A percentile compares a stretch with the other conserved stretches of the same genome.
These are phyloP conservation scores for Cyclina sinensis DNA, from an alignment of 1,140 invertebrate genomes.

Conservation along the genomic window DNA sequence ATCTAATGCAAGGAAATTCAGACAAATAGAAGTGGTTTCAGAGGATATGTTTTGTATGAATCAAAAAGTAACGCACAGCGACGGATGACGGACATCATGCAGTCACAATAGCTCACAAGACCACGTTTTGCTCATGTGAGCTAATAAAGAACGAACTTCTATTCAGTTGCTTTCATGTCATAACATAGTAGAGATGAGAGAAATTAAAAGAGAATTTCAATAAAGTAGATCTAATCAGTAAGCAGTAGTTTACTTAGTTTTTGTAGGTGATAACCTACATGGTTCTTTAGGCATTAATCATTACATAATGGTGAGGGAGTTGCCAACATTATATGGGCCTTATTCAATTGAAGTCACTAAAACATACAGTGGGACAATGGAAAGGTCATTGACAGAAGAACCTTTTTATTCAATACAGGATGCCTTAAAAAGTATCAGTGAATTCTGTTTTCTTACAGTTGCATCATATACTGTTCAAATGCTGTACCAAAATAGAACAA, in stretches of 20 bases:
- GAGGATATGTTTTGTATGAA: no score
- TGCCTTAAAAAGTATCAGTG: not conserved
- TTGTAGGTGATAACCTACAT: not conserved
- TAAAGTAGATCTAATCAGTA: no score
- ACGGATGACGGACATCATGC: no score
- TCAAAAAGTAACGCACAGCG: no score
- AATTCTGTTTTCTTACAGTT: not conserved
- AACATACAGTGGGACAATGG: not conserved
- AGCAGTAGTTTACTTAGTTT: not conserved
- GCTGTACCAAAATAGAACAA: not conserved
- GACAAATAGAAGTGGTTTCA: no score
- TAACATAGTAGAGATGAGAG: no score
- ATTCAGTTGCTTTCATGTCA: no score
- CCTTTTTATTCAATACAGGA: not conserved
- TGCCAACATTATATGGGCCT: not conserved
- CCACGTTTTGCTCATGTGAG: no score
- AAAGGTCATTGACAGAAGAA: not conserved
- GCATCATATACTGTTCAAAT: not conserved
- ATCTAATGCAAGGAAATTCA: no score
- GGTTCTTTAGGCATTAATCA: not conserved
- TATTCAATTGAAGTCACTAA: not conserved
- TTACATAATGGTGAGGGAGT: not conserved
- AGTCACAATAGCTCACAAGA: no score
- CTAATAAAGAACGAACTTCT: no score
- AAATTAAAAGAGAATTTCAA: no score